Conservation (phyloP, 2,797 vertebrate species). For the Serranus cabrilla region DNA sequence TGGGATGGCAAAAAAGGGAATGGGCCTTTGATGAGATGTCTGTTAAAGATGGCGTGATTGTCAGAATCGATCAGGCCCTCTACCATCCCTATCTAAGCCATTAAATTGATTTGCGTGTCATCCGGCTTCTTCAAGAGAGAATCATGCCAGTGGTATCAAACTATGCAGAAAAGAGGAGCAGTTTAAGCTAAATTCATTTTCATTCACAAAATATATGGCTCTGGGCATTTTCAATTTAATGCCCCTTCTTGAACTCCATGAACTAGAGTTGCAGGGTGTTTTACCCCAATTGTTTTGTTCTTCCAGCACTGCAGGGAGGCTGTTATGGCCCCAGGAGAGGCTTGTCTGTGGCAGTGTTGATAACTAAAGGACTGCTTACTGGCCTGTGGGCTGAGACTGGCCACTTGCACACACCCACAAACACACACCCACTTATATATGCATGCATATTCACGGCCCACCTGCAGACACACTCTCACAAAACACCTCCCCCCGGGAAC, state of each 20-base stretch:
- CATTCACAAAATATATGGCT: constrained; percentile 43
- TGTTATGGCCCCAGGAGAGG: constrained; percentile 38
- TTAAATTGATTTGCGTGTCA: constrained; percentile 74
- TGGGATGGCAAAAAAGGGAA: constrained; percentile 68
- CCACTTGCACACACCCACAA: constrained; percentile 12
- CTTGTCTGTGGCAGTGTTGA: constrained; percentile 22
- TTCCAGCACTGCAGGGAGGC: constrained; percentile 17
- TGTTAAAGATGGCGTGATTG: constrained; percentile 73
- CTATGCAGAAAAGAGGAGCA: constrained; percentile 46
- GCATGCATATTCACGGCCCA: constrained; percentile 15
- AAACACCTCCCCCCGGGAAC: constrained; percentile 49
- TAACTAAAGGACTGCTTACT: constrained; percentile 31
- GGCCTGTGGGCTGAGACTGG: constrained; percentile 24
- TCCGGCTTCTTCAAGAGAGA: constrained; percentile 56
- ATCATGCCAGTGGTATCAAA: constrained; percentile 45
- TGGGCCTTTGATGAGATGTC: constrained; percentile 77
- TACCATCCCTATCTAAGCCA: constrained; percentile 48
- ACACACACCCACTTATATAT: constrained; percentile 16
- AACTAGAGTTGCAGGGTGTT: constrained; percentile 15
- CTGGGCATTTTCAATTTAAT: constrained; percentile 35
- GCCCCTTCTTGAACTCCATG: constrained; percentile 31
- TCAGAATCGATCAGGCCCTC: constrained; percentile 73
- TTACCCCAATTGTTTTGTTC: constrained; percentile 21
- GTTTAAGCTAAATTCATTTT: constrained; percentile 47
- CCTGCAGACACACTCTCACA: constrained; percentile 43